Evolutionary conservation across 1,140 invertebrate species (phyloP).

Genomic region (Bombus pyrosoma): DNA sequence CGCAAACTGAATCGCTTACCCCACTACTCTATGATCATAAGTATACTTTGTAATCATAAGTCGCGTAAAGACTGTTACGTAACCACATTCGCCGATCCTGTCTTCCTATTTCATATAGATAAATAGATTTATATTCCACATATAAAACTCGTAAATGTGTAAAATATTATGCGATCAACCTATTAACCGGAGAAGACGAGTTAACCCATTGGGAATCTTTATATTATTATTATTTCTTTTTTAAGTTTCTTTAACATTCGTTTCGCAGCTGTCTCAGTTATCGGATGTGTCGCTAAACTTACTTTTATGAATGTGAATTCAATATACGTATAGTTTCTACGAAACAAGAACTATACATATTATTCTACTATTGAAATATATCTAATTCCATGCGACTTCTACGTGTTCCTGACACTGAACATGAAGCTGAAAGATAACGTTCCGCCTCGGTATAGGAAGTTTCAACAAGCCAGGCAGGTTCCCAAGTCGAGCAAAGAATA

Average conservation of each 20-base stretch:
- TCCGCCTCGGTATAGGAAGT: constrained; percentile 16
- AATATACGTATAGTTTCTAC: too few species aligned
- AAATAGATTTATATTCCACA: neutral
- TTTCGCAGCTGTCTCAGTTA: neutral
- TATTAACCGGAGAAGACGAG: neutral
- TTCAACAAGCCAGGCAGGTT: constrained; percentile 30
- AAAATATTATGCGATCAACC: neutral
- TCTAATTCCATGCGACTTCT: constrained; percentile 17
- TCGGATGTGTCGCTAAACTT: neutral
- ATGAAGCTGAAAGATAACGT: neutral
- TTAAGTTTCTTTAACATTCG: neutral
- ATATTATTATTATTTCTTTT: neutral
- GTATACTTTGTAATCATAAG: neutral
- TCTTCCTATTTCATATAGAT: neutral
- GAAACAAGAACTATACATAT: neutral
- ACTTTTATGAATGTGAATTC: neutral
- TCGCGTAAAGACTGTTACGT: neutral
- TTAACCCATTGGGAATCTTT: neutral
- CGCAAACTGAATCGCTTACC: neutral
- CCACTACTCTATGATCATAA: neutral
- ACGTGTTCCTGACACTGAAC: constrained; percentile 2
- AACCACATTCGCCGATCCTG: neutral
- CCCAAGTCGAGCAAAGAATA: constrained; percentile 1
- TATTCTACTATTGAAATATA: constrained; percentile 14
- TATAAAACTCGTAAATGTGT: neutral